Evolutionary conservation across 2,113 vertebrate genomes (phyloP), one percentile per base, ranked within the genome.

Genomic region (Mesitornis unicolor): DNA sequence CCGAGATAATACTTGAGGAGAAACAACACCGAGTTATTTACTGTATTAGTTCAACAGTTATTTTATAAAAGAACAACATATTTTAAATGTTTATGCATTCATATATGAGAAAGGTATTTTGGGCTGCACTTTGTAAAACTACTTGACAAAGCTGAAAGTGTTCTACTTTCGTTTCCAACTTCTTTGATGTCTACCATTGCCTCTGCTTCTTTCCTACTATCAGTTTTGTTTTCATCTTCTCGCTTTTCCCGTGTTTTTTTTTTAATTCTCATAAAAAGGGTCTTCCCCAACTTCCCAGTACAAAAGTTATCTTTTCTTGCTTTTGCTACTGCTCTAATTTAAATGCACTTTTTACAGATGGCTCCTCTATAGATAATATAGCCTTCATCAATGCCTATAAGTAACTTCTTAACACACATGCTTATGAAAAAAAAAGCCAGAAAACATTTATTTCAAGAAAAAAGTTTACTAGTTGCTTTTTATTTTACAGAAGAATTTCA

Each of bases 231-330:
- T 38, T 65, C 38, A 18, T 60, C 28, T 28, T 31, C 38, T 33
- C 40, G 82, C 33, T 21, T 16, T 4, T 1, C 17, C 10, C 15
- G 0, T 2, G 8, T 4, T 4, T 60, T 53, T 50, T 56, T 69
- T 59, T 38, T 56, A 29, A 42, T 54, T 74, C 24, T 28, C 25
- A 18, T 2, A 5, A 59, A 48, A 59, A 48, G 3, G 20, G 18
- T 11, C 19, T 81, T 69, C 28, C 42, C 13, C 35, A 68, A 6
- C 5, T 13, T 25, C 26, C 11, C 20, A 2, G 14, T 7, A 77
- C 7, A 33, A 16, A 47, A 78, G 21, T 26, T 48, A 28, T 65
- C 24, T 48, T 48, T 29, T 65, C 24, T 48, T 48, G 21, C 22
- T 45, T 54, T 75, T 45, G 21, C 38, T 59, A 10, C 12, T n/a